Evolutionary conservation across 2,113 vertebrate species (phyloP).

Genomic region (Motacilla alba): DNA sequence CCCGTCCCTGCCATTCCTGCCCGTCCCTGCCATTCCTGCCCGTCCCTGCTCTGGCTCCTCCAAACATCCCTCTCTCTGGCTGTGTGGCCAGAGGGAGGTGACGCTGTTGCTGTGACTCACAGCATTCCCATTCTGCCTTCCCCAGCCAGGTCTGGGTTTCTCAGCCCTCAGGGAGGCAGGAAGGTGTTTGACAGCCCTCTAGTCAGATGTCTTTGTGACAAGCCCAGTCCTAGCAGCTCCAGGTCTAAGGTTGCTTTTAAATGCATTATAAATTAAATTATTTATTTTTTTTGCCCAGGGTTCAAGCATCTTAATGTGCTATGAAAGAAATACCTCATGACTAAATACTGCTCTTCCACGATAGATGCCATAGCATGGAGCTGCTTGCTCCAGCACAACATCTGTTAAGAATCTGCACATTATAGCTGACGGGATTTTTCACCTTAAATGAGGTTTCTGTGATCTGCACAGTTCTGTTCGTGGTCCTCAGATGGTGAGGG

Average conservation of each 20-base stretch:
- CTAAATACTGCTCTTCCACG: not conserved
- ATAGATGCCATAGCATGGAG: not conserved
- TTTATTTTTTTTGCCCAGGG: rapidly evolving
- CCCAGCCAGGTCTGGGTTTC: not conserved
- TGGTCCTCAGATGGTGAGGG: constrained; percentile 19
- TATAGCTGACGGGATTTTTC: constrained; percentile 3
- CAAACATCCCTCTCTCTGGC: not conserved
- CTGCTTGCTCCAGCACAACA: constrained; percentile 8
- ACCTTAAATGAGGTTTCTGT: constrained; percentile 35
- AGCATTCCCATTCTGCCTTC: not conserved
- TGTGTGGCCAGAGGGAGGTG: not conserved
- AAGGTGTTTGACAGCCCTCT: not conserved
- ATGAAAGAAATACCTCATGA: not conserved
- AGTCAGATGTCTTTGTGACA: not conserved
- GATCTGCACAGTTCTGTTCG: not conserved
- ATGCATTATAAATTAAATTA: not conserved
- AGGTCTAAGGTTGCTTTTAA: constrained; percentile 1
- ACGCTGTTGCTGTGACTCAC: not conserved
- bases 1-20: not conserved
- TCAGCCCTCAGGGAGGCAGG: not conserved
- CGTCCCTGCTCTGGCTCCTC: not conserved
- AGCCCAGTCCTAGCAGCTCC: not conserved
- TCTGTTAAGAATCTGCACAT: constrained; percentile 43
- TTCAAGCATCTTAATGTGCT: not conserved
- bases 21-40: not conserved